These are phyloP conservation scores for Papilio polyxenes DNA, from an alignment of 1,140 invertebrate species.

Conservation along the genomic window DNA sequence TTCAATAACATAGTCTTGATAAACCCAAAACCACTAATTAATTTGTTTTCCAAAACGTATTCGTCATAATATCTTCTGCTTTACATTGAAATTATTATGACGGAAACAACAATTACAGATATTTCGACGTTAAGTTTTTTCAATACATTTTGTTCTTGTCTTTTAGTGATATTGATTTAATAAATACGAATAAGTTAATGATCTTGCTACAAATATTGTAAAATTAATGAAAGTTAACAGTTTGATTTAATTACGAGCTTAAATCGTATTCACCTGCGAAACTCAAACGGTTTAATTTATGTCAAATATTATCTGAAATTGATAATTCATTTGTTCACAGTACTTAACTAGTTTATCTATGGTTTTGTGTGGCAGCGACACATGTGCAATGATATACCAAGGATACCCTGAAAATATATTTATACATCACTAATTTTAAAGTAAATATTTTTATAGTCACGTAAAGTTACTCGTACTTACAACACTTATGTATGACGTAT, in stretches of 20 bases:
- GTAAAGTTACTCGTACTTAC: too few relatives aligned
- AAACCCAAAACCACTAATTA: conserved; percentile 20
- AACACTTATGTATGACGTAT: too few relatives aligned
- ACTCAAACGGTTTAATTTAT: not conserved
- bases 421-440: not conserved
- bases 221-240: too few relatives aligned
- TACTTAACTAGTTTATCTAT: conserved; percentile 26
- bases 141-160: too few relatives aligned
- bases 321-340: not conserved
- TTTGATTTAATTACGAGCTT: too few relatives aligned
- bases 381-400: conserved; percentile 12
- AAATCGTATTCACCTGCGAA: not conserved
- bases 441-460: too few relatives aligned
- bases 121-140: not conserved
- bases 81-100: conserved; percentile 8
- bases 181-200: too few relatives aligned
- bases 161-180: not conserved
- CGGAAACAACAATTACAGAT: not conserved
- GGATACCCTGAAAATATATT: conserved; percentile 13
- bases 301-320: not conserved
- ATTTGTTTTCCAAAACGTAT: conserved; percentile 18
- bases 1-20: not conserved
- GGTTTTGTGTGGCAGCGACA: conserved; percentile 2
- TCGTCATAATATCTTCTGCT: not conserved
- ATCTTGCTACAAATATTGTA: too few relatives aligned